phyloP scores from a whole-genome alignment of 2,797 vertebrate species.

The Myotis findleyi region DNA sequence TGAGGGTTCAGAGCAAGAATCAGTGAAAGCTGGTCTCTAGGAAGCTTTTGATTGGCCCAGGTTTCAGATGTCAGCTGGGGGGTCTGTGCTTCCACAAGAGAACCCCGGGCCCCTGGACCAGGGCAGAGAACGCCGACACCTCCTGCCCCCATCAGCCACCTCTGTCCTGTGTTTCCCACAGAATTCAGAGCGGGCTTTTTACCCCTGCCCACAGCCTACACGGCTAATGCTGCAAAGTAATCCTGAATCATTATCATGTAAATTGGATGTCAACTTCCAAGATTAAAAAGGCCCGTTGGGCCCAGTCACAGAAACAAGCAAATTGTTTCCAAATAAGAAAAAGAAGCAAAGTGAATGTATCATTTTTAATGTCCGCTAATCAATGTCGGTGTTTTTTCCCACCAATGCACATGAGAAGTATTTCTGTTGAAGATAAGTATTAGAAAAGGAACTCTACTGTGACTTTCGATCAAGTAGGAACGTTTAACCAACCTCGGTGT shows the following conservation, averaged over 20 bases:
- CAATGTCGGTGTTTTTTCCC: background rate
- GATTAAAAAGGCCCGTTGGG: slow-evolving; percentile 49
- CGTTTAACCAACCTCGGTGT: slow-evolving; percentile 91
- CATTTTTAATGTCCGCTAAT: background rate
- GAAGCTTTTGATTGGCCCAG: background rate
- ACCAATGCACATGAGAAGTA: background rate
- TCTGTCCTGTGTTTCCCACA: background rate
- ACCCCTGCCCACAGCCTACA: background rate
- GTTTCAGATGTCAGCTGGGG: background rate
- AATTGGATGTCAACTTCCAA: slow-evolving; percentile 4
- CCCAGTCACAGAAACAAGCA: background rate
- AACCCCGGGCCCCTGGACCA: accelerated
- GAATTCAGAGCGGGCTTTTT: background rate
- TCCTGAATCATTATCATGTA: background rate
- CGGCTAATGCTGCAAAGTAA: background rate
- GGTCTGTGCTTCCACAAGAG: background rate
- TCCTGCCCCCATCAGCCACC: background rate
- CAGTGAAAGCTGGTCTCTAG: background rate
- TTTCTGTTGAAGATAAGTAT: background rate
- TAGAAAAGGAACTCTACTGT: slow-evolving; percentile 21
- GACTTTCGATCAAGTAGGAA: slow-evolving; percentile 63
- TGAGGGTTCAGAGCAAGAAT: accelerated
- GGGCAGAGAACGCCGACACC: background rate
- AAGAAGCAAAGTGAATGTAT: background rate
- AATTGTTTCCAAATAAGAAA: background rate